Evolutionary conservation across 2,797 vertebrate genomes (phyloP).

Genomic region (Catharus ustulatus): DNA sequence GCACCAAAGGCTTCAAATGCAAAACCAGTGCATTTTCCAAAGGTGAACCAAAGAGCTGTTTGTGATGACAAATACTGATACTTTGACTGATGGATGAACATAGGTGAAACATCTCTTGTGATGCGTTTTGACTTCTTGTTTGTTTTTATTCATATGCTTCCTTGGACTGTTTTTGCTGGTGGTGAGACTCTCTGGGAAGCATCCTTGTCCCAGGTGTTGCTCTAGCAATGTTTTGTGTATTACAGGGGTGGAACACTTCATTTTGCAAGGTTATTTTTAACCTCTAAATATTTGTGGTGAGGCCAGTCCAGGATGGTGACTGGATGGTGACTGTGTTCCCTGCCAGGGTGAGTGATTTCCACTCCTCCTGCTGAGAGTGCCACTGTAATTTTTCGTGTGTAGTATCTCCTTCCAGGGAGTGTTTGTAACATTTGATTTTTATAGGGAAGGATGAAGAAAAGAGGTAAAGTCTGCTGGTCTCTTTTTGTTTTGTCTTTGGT

Average conservation of each 20-base stretch:
- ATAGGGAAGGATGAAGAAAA: neutral
- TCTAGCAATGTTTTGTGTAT: neutral
- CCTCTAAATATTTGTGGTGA: neutral
- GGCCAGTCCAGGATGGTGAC: neutral
- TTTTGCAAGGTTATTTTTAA: slow-evolving; percentile 12
- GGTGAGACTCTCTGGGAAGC: neutral
- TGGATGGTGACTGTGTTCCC: neutral
- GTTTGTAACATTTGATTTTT: neutral
- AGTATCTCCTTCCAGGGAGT: neutral
- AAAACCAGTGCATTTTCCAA: neutral
- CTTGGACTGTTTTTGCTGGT: neutral
- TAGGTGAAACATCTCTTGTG: neutral
- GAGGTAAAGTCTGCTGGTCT: neutral
- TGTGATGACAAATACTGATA: neutral
- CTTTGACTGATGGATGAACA: neutral
- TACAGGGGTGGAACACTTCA: neutral
- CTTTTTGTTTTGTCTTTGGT: neutral
- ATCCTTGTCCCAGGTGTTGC: neutral
- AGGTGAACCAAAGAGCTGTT: neutral
- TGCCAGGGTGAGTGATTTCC: neutral
- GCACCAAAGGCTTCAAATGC: neutral
- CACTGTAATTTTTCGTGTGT: neutral
- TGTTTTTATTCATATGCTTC: neutral
- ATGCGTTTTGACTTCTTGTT: neutral
- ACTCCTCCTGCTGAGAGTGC: neutral